Evolutionary conservation across 2,797 vertebrate genomes (phyloP).

Genomic region (Scyliorhinus canicula): DNA sequence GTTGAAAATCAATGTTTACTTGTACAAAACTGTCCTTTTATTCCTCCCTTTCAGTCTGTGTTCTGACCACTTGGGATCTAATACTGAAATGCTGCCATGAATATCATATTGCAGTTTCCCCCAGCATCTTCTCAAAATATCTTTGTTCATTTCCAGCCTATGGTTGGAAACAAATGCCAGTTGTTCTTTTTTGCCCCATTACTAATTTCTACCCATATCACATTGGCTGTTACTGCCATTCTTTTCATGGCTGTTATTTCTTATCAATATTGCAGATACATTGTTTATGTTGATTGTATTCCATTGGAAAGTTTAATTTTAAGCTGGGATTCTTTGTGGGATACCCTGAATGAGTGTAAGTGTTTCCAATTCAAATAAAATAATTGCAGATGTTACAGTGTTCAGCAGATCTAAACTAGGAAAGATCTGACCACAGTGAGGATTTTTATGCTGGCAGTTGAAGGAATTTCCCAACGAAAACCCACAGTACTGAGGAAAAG

Average conservation of each 20-base stretch:
- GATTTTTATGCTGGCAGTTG: conserved; percentile 23
- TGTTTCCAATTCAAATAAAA: neutral
- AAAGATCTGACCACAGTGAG: neutral
- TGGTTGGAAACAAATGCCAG: neutral
- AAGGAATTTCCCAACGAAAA: conserved; percentile 25
- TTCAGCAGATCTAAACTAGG: neutral
- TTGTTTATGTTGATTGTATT: neutral
- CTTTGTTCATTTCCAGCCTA: conserved; percentile 1
- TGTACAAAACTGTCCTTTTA: neutral
- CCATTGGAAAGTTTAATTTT: conserved; percentile 12
- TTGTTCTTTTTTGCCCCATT: neutral
- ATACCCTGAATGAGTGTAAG: neutral
- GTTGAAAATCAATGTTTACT: neutral
- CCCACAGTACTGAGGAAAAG: neutral
- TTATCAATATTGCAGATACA: neutral
- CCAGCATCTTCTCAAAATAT: neutral
- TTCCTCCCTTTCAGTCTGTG: neutral
- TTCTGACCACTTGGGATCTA: neutral
- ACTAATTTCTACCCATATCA: neutral
- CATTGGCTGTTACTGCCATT: neutral
- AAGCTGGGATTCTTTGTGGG: neutral
- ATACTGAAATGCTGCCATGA: neutral
- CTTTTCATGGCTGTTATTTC: neutral
- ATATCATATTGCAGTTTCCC: neutral
- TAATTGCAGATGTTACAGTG: neutral